Conservation (phyloP, 1,140 invertebrate species). For the Nautilus pompilius region DNA sequence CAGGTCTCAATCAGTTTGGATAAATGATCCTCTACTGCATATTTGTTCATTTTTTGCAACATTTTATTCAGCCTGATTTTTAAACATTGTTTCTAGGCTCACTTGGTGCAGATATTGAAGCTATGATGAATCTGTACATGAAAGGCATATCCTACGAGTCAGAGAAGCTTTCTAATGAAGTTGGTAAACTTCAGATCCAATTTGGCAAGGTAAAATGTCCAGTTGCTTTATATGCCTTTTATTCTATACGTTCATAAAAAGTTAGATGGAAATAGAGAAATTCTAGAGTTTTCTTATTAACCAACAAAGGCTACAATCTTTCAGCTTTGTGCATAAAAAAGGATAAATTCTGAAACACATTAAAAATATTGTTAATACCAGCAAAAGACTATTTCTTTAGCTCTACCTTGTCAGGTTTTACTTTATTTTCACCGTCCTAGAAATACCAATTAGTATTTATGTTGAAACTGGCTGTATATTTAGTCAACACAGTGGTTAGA, state of each 20-base stretch:
- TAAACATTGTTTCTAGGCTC: slow-evolving; percentile 18
- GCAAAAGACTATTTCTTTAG: too few relatives aligned
- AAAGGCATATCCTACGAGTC: slow-evolving; percentile 19
- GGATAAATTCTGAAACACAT: not conserved
- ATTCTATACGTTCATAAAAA: too few relatives aligned
- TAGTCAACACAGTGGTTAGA: too few relatives aligned
- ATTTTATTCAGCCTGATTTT: not conserved
- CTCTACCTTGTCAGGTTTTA: too few relatives aligned
- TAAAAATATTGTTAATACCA: not conserved
- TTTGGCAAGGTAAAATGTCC: slow-evolving; percentile 39
- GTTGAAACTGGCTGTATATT: too few relatives aligned
- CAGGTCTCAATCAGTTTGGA: not conserved
- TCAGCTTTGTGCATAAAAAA: not conserved
- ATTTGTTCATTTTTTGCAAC: not conserved
- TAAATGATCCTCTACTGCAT: not conserved
- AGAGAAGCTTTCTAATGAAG: slow-evolving; percentile 18
- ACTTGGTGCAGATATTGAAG: slow-evolving; percentile 18
- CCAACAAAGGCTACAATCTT: not conserved
- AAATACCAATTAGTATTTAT: too few relatives aligned
- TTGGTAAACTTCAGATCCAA: slow-evolving; percentile 27
- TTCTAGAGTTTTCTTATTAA: too few relatives aligned
- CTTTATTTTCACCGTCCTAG: too few relatives aligned
- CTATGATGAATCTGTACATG: slow-evolving; percentile 22
- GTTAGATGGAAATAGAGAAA: too few relatives aligned
- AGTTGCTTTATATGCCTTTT: too few relatives aligned